Evolutionary conservation across 2,113 vertebrate species (phyloP), one percentile per base, ranked within the genome.

Genomic region (Lampris megalopsis): DNA sequence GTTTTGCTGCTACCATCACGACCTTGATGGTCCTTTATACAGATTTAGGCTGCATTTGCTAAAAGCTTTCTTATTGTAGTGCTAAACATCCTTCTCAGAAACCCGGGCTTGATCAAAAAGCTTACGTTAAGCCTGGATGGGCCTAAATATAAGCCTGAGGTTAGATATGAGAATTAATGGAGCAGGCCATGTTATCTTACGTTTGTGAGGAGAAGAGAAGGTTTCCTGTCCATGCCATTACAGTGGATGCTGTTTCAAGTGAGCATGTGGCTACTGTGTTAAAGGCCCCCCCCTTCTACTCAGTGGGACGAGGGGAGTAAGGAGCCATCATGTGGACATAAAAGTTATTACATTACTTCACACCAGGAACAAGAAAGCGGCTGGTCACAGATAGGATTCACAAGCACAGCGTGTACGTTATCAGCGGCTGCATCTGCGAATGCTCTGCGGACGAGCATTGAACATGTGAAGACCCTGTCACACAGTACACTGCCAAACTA

Each of bases 291-390:
- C 24, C 73, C 40, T 38, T 56, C 37, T 40, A 63, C 4, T n/a
- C 42, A 67, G 59, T n/a, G 40, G 9, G 53, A 56, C 62, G 71
- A 43, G 6, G 74, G 80, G 81, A 80, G 54, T 56, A 84, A 88
- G 81, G 75, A 77, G 83, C 80, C 91, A 67, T 82, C 82, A 42
- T 85, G 90, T 91, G 91, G 89, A 84, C 60, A 84, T 68, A 54
- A 45, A 58, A 79, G 61, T 43, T 77, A 88, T 72, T 81, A 70
- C 83, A 66, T 71, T 48, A 42, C 59, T 77, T 68, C 59, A 74
- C 64, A 80, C 41, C 58, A 42, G 63, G 9, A 75, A 73, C 60
- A 71, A 68, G 54, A 75, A 69, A 78, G 24, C 41, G 42, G 42
- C 13, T 24, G 63, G 78, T 52, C 8, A 43, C 59, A 72, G 68